These are phyloP conservation scores for Phaedon cochleariae DNA, from an alignment of 2,888 invertebrate genomes.

Conservation along the genomic window DNA sequence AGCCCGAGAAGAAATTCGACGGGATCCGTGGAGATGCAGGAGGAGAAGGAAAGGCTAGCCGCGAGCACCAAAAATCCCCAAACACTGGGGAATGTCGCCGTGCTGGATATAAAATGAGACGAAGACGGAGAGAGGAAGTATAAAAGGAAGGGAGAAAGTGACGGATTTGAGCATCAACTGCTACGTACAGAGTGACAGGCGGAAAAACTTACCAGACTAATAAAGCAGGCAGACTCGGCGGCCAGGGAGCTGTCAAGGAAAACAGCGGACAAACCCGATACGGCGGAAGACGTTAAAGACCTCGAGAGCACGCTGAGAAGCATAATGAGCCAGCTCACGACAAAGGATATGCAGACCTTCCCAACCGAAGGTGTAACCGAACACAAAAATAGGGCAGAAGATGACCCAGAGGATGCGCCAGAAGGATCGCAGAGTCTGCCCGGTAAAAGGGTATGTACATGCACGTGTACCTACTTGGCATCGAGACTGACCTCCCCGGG, in stretches of 20 bases:
- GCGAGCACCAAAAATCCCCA: neutral
- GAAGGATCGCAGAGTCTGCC: neutral
- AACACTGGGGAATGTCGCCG: neutral
- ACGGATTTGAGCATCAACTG: neutral
- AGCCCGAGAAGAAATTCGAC: no score
- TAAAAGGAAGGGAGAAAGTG: neutral
- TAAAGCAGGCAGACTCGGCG: neutral
- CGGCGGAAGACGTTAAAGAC: neutral
- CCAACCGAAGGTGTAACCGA: neutral
- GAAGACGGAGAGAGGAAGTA: neutral
- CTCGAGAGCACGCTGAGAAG: neutral
- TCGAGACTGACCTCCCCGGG: neutral
- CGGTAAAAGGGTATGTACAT: neutral
- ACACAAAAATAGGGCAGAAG: neutral
- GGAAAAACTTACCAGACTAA: neutral
- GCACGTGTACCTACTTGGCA: neutral
- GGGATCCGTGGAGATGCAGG: no score
- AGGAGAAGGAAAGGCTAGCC: no score
- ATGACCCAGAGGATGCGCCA: neutral
- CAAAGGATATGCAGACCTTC: neutral
- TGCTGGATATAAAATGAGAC: neutral
- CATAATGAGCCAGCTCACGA: slow-evolving; percentile 1
- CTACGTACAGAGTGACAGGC: neutral
- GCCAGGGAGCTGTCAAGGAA: neutral
- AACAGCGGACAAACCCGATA: neutral